Conservation (phyloP, 2,113 vertebrate species). For the Picathartes gymnocephalus region DNA sequence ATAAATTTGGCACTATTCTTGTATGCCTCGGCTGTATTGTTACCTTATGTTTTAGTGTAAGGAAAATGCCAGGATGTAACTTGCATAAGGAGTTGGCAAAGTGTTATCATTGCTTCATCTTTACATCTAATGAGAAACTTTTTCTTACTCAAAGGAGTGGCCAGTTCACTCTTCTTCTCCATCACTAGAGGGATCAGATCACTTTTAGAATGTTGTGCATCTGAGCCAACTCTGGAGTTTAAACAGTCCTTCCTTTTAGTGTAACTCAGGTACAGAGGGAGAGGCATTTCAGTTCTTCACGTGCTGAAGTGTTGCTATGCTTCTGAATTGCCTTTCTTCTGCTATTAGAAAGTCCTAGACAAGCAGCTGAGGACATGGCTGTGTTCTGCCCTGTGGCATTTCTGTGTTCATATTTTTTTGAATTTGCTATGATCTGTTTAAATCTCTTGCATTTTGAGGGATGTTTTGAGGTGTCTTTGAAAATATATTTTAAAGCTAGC, state of each 20-base stretch:
- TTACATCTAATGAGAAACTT: not conserved
- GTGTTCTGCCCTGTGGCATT: not conserved
- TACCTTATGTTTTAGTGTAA: not conserved
- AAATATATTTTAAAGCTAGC: not conserved
- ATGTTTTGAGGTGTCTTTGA: not conserved
- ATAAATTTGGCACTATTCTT: not conserved
- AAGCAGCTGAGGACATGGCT: not conserved
- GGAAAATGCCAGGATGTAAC: not conserved
- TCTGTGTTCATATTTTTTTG: accelerated
- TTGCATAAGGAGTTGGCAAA: not conserved
- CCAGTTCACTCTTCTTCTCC: slow-evolving; percentile 14
- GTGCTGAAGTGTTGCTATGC: accelerated
- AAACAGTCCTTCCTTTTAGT: not conserved
- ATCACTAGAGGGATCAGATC: slow-evolving; percentile 43
- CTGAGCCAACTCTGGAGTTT: not conserved
- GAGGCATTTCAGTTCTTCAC: not conserved
- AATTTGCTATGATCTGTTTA: not conserved
- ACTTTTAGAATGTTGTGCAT: not conserved
- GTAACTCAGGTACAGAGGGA: not conserved
- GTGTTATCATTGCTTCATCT: not conserved
- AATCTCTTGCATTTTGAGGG: not conserved
- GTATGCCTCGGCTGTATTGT: not conserved
- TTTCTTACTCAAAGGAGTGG: not conserved
- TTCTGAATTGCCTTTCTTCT: not conserved
- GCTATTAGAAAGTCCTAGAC: not conserved